phyloP scores from a whole-genome alignment of 64 coral and sea anemone genomes.

The Stichodactyla mertensii region DNA sequence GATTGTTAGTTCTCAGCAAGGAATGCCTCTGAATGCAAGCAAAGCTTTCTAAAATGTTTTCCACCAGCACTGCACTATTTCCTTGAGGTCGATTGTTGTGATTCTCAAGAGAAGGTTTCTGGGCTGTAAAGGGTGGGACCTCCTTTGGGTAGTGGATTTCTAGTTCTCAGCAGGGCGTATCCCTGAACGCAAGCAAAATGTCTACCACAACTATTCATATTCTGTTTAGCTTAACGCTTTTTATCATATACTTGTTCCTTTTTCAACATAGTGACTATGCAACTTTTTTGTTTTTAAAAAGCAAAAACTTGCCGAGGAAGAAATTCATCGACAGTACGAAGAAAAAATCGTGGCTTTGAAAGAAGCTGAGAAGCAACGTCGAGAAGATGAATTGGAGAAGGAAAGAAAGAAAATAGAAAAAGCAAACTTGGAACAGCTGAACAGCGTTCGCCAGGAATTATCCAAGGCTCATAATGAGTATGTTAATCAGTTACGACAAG shows the following conservation, averaged over 20 bases:
- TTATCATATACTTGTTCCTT: neutral
- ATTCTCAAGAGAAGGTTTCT: no score
- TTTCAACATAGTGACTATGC: neutral
- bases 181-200: no score
- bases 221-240: neutral
- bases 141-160: no score
- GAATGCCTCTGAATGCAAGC: no score
- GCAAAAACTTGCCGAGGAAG: conserved; percentile 64
- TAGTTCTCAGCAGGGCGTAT: no score
- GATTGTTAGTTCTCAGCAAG: no score
- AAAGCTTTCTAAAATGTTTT: no score
- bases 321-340: conserved; percentile 74
- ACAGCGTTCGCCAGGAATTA: conserved; percentile 55
- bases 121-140: no score
- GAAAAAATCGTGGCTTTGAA: conserved; percentile 37
- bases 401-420: conserved; percentile 43
- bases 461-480: conserved; percentile 55
- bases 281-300: conserved; percentile 34
- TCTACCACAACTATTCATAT: no score
- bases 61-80: no score
- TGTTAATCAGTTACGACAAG: conserved; percentile 67
- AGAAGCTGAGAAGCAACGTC: conserved; percentile 41
- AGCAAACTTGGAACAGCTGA: conserved; percentile 49
- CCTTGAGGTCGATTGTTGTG: no score
- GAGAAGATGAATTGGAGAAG: conserved; percentile 43